Evolutionary conservation across 2,888 invertebrate genomes (phyloP).

Genomic region (Hymenopus coronatus): DNA sequence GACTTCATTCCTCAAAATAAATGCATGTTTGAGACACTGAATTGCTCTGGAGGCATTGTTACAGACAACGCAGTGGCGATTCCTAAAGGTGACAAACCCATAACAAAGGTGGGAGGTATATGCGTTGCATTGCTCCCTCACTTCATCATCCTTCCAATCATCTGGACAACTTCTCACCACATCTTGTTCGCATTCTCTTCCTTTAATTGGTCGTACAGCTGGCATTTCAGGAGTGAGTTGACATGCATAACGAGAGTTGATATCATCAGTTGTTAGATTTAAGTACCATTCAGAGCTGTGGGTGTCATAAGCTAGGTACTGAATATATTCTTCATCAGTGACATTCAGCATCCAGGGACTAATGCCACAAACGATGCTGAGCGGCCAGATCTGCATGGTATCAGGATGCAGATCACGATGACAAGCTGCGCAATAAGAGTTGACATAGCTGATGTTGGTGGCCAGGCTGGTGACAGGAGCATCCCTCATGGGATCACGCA

Average conservation of each 20-base stretch:
- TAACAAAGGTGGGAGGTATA: background rate
- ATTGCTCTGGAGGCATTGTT: background rate
- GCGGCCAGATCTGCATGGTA: background rate
- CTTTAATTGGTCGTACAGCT: accelerated
- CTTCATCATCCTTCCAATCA: background rate
- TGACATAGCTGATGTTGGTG: background rate
- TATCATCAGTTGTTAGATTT: background rate
- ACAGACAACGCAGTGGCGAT: background rate
- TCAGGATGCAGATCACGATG: background rate
- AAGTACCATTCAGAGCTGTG: background rate
- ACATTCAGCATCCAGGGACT: background rate
- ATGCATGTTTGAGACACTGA: background rate
- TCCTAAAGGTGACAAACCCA: background rate
- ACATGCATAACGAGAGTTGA: background rate
- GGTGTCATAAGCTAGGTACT: background rate
- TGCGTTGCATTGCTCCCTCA: background rate
- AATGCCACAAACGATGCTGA: background rate
- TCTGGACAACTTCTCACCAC: background rate
- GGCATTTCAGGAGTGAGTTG: background rate
- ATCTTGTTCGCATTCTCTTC: background rate
- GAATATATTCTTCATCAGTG: background rate
- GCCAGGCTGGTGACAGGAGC: background rate
- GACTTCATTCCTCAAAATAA: background rate
- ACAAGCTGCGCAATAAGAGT: constrained; percentile 3
- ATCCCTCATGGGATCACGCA: background rate